Evolutionary conservation across 2,797 vertebrate genomes (phyloP).

Genomic region (Enteromius treurensis): DNA sequence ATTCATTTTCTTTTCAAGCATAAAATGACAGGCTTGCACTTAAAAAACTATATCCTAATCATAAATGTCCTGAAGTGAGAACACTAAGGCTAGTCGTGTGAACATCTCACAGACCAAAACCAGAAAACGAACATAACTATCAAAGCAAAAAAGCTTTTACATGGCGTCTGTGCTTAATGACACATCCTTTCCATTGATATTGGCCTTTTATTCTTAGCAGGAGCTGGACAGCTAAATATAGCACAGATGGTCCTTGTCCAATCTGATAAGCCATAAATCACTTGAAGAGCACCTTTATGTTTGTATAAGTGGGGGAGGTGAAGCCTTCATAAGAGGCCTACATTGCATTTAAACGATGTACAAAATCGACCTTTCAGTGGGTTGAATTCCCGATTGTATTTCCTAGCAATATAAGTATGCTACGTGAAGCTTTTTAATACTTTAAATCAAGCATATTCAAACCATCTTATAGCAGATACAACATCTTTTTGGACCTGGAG

Average conservation of each 20-base stretch:
- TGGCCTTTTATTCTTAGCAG: slow-evolving; percentile 63
- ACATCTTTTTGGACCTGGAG: not conserved
- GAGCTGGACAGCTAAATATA: slow-evolving; percentile 71
- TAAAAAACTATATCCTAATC: not conserved
- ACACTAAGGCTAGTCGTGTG: not conserved
- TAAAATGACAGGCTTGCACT: not conserved
- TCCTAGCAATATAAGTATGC: not conserved
- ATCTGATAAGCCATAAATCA: slow-evolving; percentile 56
- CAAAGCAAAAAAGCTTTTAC: not conserved
- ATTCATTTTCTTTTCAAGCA: not conserved
- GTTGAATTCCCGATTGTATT: not conserved
- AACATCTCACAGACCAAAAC: not conserved
- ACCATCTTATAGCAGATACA: not conserved
- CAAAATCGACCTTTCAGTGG: not conserved
- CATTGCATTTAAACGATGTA: not conserved
- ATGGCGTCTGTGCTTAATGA: not conserved
- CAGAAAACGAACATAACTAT: not conserved
- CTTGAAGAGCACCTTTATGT: slow-evolving; percentile 49
- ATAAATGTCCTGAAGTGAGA: not conserved
- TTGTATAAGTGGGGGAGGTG: slow-evolving; percentile 5
- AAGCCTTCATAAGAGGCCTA: not conserved
- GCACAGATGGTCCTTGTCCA: slow-evolving; percentile 37
- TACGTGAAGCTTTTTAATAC: not conserved
- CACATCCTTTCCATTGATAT: slow-evolving; percentile 25
- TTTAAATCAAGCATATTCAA: not conserved